A percentile compares a stretch with the other conserved stretches of the same genome.
Conservation (phyloP, 2,888 invertebrate genomes). For the Synergus gifuensis region DNA sequence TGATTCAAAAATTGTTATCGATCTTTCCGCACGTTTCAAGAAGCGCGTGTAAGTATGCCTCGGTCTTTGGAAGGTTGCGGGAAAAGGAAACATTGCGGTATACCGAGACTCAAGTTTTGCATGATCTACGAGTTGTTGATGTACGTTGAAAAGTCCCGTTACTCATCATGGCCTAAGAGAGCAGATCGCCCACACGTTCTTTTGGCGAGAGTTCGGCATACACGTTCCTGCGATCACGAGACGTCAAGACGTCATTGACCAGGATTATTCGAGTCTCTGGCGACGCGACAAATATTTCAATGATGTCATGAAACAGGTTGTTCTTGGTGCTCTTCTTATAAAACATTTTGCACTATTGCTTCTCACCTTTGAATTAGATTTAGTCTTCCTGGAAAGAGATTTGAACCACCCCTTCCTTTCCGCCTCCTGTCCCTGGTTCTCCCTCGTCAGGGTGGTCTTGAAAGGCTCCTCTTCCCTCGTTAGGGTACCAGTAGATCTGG, state of each 20-base stretch:
- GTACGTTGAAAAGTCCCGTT: constrained; percentile 53
- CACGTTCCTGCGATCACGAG: constrained; percentile 43
- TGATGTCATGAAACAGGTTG: constrained; percentile 54
- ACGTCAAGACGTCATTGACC: constrained; percentile 32
- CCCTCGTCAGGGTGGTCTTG: constrained; percentile 76
- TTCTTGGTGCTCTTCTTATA: not conserved
- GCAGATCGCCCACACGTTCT: constrained; percentile 59
- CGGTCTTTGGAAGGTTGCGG: constrained; percentile 16
- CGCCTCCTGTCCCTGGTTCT: constrained; percentile 79
- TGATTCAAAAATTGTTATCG: constrained; percentile 13
- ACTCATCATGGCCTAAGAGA: constrained; percentile 44
- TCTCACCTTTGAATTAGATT: constrained; percentile 79
- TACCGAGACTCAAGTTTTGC: constrained; percentile 35
- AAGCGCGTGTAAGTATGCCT: constrained; percentile 33
- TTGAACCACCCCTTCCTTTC: constrained; percentile 86
- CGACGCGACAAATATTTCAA: constrained; percentile 19
- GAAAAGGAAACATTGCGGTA: constrained; percentile 36
- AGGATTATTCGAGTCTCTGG: constrained; percentile 20
- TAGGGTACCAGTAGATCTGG: constrained; percentile 75
- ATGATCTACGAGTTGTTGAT: constrained; percentile 35
- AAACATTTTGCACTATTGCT: not conserved
- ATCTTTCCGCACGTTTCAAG: constrained; percentile 22
- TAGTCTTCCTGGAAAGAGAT: constrained; percentile 86
- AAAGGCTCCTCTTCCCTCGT: constrained; percentile 73
- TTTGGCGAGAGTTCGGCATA: constrained; percentile 57